Evolutionary conservation across 2,113 vertebrate species (phyloP), one percentile per base, ranked within the genome.

Genomic region (Melanostigma gelatinosum): DNA sequence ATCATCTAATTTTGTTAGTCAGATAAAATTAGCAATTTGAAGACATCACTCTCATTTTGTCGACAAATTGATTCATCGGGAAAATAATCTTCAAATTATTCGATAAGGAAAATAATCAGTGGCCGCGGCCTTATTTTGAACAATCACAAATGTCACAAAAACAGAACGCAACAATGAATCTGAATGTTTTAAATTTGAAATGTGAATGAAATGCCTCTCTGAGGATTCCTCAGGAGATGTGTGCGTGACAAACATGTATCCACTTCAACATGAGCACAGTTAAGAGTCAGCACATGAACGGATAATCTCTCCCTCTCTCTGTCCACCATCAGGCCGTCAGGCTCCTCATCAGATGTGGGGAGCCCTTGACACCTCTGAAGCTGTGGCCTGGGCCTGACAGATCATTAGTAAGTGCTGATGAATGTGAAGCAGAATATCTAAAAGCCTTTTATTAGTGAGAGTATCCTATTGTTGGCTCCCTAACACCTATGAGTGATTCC

Each of bases 401-500:
- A 18, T 74, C 69, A 82, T 88, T 90, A 86, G 72, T 54, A 27
- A 65, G 48, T 63, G 16, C 15, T 80, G 74, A 65, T 82, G 22
- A 70, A 83, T 38, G 84, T 54, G 44, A 61, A 79, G 63, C 42
- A 24, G 75, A 62, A 73, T 40, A 85, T 82, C 78, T 75, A 66
- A 72, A 68, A 50, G 4, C 62, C 40, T 72, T 66, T 72, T 65
- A 50, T 61, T 1, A 18, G 22, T 4, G 46, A 68, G 4, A 32
- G 24, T 57, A 50, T n/a, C 36, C 66, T 50, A 72, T 84, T 87
- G 80, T 80, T 79, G 46, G 22, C 69, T 60, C 8, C 4, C 55
- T 72, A 24, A 65, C 85, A 87, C 86, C 78, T 87, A 29, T 24
- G 64, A 70, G 78, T 65, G 74, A 81, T 6, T 68, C 40, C 69